Evolutionary conservation across 1,140 invertebrate genomes (phyloP).

Genomic region (Meloidogyne hapla): DNA sequence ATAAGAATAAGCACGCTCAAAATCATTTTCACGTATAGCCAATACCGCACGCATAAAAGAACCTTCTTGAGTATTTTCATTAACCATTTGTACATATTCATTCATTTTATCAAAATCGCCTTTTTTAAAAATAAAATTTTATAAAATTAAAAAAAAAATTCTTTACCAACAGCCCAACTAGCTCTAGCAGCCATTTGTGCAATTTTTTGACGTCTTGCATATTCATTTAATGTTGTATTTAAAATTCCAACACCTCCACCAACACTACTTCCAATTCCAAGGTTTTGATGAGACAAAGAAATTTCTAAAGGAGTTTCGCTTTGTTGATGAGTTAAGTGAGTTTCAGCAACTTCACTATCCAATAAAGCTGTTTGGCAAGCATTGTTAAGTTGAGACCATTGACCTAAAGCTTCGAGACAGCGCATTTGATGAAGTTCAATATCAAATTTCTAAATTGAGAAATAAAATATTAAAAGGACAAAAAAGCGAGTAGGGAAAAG

Average conservation of each 20-base stretch:
- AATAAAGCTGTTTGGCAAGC: conserved; percentile 37
- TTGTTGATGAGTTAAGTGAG: neutral
- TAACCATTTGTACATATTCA: conserved; percentile 77
- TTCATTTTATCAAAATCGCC: conserved; percentile 84
- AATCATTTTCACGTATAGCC: conserved; percentile 83
- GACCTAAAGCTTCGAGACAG: conserved; percentile 90
- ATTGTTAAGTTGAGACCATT: conserved; percentile 74
- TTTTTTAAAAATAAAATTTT: conserved; percentile 38
- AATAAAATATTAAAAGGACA: neutral
- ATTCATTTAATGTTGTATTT: conserved; percentile 33
- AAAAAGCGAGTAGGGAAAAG: too few species aligned
- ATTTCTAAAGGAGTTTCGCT: conserved; percentile 16
- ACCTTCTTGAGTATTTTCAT: conserved; percentile 85
- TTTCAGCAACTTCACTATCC: conserved; percentile 30
- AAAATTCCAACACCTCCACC: neutral
- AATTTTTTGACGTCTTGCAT: conserved; percentile 78
- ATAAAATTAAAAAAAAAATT: conserved; percentile 12
- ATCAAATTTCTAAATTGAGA: conserved; percentile 68
- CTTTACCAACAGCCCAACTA: conserved; percentile 80
- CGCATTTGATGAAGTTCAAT: conserved; percentile 88
- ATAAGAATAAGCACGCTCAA: conserved; percentile 69
- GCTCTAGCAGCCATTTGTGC: conserved; percentile 87
- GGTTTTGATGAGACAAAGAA: neutral
- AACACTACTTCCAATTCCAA: neutral
- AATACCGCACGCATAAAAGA: conserved; percentile 93